A percentile compares a stretch with the other conserved stretches of the same genome.
Conservation (phyloP, 2,797 vertebrate genomes). For the Argentina silus region DNA sequence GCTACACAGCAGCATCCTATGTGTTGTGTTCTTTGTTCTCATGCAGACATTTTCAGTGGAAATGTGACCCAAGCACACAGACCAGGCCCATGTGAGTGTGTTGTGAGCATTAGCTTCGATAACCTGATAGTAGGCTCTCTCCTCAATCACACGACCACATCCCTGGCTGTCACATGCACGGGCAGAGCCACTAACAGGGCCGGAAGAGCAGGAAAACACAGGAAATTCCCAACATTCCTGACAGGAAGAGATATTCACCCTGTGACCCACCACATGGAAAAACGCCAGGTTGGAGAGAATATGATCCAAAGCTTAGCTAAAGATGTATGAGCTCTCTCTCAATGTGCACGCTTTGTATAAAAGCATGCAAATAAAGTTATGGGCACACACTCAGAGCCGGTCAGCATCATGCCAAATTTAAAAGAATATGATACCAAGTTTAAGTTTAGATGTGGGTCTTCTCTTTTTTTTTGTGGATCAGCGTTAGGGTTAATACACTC, state of each 20-base stretch:
- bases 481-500: no score
- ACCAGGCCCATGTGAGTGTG: background rate
- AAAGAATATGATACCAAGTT: no score
- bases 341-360: no score
- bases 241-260: slow-evolving; percentile 83
- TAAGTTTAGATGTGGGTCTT: no score
- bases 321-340: background rate
- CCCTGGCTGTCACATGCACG: slow-evolving; percentile 64
- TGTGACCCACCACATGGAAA: slow-evolving; percentile 68
- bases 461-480: no score
- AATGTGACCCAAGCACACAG: no score
- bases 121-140: slow-evolving; percentile 29
- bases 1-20: no score
- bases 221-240: slow-evolving; percentile 84
- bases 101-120: background rate
- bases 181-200: slow-evolving; percentile 63
- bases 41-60: no score
- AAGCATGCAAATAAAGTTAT: no score
- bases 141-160: slow-evolving; percentile 52
- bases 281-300: slow-evolving; percentile 43
- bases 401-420: no score
- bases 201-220: slow-evolving; percentile 72
- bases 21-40: no score
- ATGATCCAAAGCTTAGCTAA: background rate
- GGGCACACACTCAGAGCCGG: no score